Base-by-base conservation (phyloP, 1,140 invertebrate genomes). In the Lordiphosa mommai region DNA sequence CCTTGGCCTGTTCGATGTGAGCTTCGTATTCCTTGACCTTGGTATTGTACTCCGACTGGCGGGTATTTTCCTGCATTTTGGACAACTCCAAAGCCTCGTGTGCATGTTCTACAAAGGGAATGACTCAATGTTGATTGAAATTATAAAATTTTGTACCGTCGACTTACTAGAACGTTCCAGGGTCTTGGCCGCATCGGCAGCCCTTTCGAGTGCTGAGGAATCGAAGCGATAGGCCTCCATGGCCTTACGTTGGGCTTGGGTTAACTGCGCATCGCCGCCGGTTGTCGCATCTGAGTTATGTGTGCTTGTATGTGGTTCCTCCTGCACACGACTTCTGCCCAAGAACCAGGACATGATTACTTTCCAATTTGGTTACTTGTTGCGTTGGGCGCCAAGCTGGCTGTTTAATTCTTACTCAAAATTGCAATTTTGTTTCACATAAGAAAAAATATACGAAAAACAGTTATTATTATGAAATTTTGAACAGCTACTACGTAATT, bases 161-260 rank as follows among this genome's bases (percentile, higher is more conserved):
- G 4, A 90, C 91, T 91, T 93, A 97, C 97, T 93, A 60, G 97
- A 99, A 89, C 91, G 92, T 91, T 99, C 98, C n/a, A 99, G 91
- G 17, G 99, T 96, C 87, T 94, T 97, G 3, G 98, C 99, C 16
- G 98, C 98, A 84, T 95, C 92, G 0, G 98, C 98, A 3, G 99
- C 98, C 82, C 98, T 92, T 90, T 99, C 98, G 55, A 99, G 89
- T 6, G 98, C 98, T 32, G 96, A 94, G 0, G 98, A 99, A 90
- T 99, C 98, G 88, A 99, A 99, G 43, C 96, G 92, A 86, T 98
- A 98, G 0, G 95, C 94, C 73, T 96, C 95, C 94, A 94, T 95
- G 13, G 92, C 91, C 66, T 91, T 92, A 55, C 90, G 92, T 80
- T 93, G 92, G 8, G 91, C 91, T 80, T 91, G 93, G 12, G 90